Conservation (phyloP, 2,113 vertebrate species). For the Cephalopholis sonnerati region DNA sequence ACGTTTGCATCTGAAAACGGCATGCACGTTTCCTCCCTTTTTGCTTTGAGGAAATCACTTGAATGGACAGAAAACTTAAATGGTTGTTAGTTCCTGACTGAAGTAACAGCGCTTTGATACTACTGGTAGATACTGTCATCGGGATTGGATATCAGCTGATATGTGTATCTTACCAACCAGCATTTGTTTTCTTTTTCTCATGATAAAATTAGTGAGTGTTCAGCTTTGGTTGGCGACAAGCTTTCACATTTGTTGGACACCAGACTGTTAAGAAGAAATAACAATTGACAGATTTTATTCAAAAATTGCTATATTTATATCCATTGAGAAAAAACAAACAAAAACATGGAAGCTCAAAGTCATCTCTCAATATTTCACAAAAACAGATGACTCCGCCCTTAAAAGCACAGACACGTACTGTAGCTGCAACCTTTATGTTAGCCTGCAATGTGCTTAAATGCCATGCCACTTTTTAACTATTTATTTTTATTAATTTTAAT, state of each 20-base stretch:
- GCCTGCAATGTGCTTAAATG: background rate
- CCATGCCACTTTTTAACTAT: background rate
- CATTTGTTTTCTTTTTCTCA: constrained; percentile 7
- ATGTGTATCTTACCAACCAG: constrained; percentile 11
- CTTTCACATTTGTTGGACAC: constrained; percentile 25
- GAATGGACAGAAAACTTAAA: background rate
- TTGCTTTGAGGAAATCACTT: constrained; percentile 9
- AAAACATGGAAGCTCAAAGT: background rate
- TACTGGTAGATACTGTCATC: constrained; percentile 13
- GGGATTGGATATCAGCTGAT: constrained; percentile 14
- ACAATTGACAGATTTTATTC: background rate
- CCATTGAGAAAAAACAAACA: background rate
- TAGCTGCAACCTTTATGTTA: constrained; percentile 8
- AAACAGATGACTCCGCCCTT: background rate
- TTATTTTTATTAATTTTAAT: background rate
- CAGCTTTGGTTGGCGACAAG: background rate
- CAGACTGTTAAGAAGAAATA: constrained; percentile 23
- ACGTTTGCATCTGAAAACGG: constrained; percentile 53
- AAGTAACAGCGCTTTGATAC: constrained; percentile 6
- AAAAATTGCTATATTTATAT: constrained; percentile 2
- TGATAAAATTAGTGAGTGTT: constrained; percentile 33
- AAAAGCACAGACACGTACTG: background rate
- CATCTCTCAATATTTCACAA: background rate
- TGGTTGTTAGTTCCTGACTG: constrained; percentile 16
- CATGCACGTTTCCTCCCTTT: constrained; percentile 48